Base-by-base conservation (phyloP, 2,888 invertebrate species). In the Drosophila meridionalis region DNA sequence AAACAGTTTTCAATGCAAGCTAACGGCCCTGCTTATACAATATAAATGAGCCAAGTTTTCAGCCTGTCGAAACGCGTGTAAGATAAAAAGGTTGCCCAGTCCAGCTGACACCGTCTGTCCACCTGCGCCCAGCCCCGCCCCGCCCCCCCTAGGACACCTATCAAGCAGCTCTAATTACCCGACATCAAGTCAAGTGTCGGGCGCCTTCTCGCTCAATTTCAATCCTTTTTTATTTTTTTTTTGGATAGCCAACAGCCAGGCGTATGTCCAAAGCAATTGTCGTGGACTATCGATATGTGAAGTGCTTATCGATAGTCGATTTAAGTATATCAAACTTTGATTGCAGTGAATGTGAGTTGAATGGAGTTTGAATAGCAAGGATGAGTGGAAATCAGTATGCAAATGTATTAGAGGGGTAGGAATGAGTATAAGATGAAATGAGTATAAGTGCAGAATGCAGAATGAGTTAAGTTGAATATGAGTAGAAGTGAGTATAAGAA, bases 11-110 rank as follows among this genome's bases (percentile, higher is more conserved):
- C 60, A 83, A 76, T 80, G 73, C 64, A 62, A 71, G 73, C 74
- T 58, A 78, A 80, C 75, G 81, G 74, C 73, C 53, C 67, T 89
- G 80, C 77, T 89, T 87, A 85, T 89, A 70, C 87, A 85, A 85
- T 80, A 89, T 89, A 85, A 87, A 85, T 87, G 85, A 87, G 85
- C 59, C 75, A 77, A 84, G 64, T 82, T 82, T 73, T 64, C 42
- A 63, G 73, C 57, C 83, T 72, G 65, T 72, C 65, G 64, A 55
- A 73, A 78, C 43, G 79, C 45, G 52, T 62, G 53, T 45, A 38
- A 61, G 56, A 76, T 64, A 65, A 79, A 70, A 76, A 72, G 66
- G 52, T n/a, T 56, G 60, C 56, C 56, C 40, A 20, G 20, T 30
- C 48, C 34, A 50, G 32, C 48, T 38, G 9, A 7, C 6, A n/a